Evolutionary conservation across 2,113 vertebrate species (phyloP), one percentile per base, ranked within the genome.

Genomic region (Chaenogobius annularis): DNA sequence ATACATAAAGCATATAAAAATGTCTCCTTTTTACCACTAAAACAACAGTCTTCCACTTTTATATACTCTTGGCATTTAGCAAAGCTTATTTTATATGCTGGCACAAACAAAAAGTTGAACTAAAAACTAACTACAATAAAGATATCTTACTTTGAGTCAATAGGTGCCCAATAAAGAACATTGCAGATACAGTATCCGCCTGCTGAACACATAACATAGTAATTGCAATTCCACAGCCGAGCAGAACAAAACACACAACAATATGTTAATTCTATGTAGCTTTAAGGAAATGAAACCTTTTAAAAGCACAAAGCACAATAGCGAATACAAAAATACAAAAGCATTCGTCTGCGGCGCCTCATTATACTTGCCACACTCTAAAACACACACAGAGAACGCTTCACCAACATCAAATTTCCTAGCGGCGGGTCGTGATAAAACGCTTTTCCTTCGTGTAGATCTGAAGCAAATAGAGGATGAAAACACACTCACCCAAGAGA

Each of bases 401-500:
- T 4, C 59, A 35, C 46, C 52, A 68, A 74, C 54, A 83, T 74
- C 7, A 58, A 46, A 85, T 81, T 48, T 74, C 70, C 82, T 69
- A 0, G 17, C 68, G 71, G 77, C 58, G 22, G 66, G 37, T 70
- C 62, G 65, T 68, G 46, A 80, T 71, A 74, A 77, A 78, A 72
- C 31, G 13, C 55, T 56, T 56, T 44, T 35, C 58, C 50, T 66
- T 56, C 63, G 52, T 74, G 59, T 40, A 66, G 72, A 47, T 48
- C 78, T 75, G 64, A 74, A 13, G 43, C 5, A 67, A 66, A 46
- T 66, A 54, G 20, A 0, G 0, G 40, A 81, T 35, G 43, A 68
- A 73, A 37, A 73, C 26, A 70, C 69, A 76, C 81, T 86, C 77
- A 85, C 86, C 87, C 73, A 20, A 40, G 59, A 74, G 73, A 71